Percentiles rank a stretch among this genome's conserved stretches.
phyloP scores from a whole-genome alignment of 2,888 invertebrate species.

The Tenthredo distinguenda region DNA sequence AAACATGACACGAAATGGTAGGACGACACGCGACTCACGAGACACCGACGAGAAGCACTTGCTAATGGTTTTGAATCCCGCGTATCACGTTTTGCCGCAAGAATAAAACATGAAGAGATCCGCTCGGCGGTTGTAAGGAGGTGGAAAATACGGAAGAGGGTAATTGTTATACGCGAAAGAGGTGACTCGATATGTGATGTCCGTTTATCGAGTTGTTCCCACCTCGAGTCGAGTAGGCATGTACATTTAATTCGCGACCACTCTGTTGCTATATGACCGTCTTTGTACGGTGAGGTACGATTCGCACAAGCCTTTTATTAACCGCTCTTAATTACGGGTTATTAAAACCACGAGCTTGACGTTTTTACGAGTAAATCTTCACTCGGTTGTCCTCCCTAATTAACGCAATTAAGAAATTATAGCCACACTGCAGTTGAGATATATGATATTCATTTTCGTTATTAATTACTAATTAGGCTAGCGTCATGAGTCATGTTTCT shows the following conservation, averaged over 20 bases:
- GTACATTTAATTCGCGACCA: neutral
- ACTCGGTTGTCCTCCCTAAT: conserved; percentile 11
- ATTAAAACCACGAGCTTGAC: conserved; percentile 9
- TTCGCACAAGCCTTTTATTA: conserved; percentile 22
- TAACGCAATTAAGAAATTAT: conserved; percentile 3
- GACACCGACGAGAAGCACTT: conserved; percentile 21
- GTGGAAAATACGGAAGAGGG: neutral
- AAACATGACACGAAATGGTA: conserved; percentile 24
- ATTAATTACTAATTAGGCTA: neutral
- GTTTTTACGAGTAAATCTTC: neutral
- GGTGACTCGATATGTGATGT: neutral
- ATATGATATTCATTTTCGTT: neutral
- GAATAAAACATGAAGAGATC: neutral
- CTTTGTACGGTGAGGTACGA: neutral
- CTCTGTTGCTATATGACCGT: neutral
- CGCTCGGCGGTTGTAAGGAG: neutral
- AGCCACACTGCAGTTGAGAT: neutral
- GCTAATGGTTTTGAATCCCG: conserved; percentile 34
- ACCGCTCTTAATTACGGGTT: conserved; percentile 18
- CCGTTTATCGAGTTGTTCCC: neutral
- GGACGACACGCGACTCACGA: conserved; percentile 24
- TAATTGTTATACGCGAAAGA: neutral
- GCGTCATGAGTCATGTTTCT: neutral
- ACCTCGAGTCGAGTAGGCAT: neutral
- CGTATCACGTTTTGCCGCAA: neutral